Evolutionary conservation across 2,888 invertebrate genomes (phyloP), one percentile per base, ranked within the genome.

Genomic region (Schrankia costaestrigalis): DNA sequence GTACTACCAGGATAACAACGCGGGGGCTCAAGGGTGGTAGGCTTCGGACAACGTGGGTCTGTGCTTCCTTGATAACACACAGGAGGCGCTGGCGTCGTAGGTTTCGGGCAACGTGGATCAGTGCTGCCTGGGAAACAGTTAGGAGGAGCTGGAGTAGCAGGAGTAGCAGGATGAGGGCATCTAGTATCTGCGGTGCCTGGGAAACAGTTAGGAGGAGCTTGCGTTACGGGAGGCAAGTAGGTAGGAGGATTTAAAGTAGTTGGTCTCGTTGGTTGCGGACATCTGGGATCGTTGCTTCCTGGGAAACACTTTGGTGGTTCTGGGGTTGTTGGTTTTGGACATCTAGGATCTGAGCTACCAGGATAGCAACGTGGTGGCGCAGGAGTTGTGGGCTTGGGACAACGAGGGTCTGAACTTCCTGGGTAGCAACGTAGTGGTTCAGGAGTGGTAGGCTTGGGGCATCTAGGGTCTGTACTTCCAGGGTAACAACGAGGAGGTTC

Each of bases 221-320:
- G 31, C 25, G 52, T 61, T 12, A 41, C 64, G 8, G 56, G 56
- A 2, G 83, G 79, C 32, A 59, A 80, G 21, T 85, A 69, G 8
- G 41, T 53, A 1, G 67, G 64, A n/a, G 69, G 58, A 1, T 35
- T 51, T 2, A 65, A 46, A 3, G 57, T 59, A 0, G 52, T 53
- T 3, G 55, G 50, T 13, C 26, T 45, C 0, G 51, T 51, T 0
- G 72, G 68, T 33, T 50, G 49, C 0, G 74, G 74, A 31, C 81
- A 81, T 2, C 73, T 46, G 0, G 79, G 74, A 44, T 87, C 79
- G 0, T 11, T 56, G 0, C 72, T 67, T 0, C 83, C 83, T 0
- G 84, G 79, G 39, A 51, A 82, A 17, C 87, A 69, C 3, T 31
- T 51, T 3, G 35, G 24, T 21, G 29, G 15, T 11, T 6, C 35